A percentile compares a stretch with the other conserved stretches of the same genome.
Conservation (phyloP, 2,797 vertebrate species). For the Pseudochirops cupreus region DNA sequence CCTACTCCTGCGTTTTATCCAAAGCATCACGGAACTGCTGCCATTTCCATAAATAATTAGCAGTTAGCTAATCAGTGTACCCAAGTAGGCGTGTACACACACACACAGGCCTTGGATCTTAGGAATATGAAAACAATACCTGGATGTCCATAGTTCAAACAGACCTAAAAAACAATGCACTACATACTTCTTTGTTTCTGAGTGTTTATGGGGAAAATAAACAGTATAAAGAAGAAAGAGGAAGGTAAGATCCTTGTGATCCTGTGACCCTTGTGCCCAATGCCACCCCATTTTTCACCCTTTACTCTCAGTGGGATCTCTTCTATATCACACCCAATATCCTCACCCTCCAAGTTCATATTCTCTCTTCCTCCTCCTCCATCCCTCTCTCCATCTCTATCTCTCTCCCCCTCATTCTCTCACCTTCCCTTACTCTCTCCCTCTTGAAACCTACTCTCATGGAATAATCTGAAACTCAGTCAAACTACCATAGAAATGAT, state of each 20-base stretch:
- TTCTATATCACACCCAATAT: background rate
- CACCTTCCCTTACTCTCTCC: background rate
- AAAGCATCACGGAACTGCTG: background rate
- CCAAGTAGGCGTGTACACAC: background rate
- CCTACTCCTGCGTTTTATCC: constrained; percentile 18
- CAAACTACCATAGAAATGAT: background rate
- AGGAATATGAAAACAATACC: background rate
- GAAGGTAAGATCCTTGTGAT: background rate
- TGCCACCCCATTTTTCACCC: background rate
- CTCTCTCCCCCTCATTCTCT: too few species aligned
- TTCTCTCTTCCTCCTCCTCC: background rate
- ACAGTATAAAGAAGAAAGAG: background rate
- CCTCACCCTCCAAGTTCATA: background rate
- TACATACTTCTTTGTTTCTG: constrained; percentile 52
- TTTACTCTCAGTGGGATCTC: background rate
- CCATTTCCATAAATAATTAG: constrained; percentile 48
- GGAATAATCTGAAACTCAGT: background rate
- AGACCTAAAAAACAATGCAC: constrained; percentile 44
- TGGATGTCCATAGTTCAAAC: constrained; percentile 57
- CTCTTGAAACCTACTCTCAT: background rate
- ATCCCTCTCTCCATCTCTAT: background rate
- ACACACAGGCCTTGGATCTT: constrained; percentile 34
- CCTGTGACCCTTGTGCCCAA: background rate
- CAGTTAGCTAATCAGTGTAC: constrained; percentile 42
- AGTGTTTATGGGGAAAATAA: background rate